These are phyloP conservation scores for Noctua comes DNA, from an alignment of 2,888 invertebrate genomes.

Conservation along the genomic window DNA sequence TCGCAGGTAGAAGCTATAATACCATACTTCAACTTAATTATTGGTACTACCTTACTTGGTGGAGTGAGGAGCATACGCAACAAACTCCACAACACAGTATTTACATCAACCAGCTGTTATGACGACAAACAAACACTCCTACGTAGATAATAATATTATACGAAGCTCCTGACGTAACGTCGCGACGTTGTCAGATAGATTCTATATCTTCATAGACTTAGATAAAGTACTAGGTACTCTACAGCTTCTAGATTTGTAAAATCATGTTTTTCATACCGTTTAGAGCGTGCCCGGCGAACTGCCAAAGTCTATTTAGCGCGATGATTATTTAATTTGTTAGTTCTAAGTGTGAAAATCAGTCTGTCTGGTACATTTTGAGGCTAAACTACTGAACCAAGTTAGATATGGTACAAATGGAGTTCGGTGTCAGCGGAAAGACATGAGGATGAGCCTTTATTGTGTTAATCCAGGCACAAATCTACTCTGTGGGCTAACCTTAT, in stretches of 20 bases:
- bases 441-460: no score
- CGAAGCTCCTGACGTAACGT: conserved; percentile 23
- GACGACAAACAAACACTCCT: conserved; percentile 24
- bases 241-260: neutral
- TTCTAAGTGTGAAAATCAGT: neutral
- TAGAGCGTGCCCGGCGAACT: no score
- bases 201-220: neutral
- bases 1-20: no score
- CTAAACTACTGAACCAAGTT: neutral
- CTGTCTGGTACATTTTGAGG: neutral
- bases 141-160: conserved; percentile 24
- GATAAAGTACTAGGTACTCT: neutral
- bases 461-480: no score
- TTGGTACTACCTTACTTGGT: neutral
- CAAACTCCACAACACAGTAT: neutral
- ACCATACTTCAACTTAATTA: no score
- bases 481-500: no score
- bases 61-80: no score
- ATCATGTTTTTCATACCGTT: neutral
- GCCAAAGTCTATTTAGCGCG: neutral
- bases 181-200: neutral
- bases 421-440: neutral
- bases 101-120: conserved; percentile 6
- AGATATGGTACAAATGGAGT: neutral
- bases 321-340: neutral